Evolutionary conservation across 2,888 invertebrate genomes (phyloP).

Genomic region (Metopia argyrocephala): DNA sequence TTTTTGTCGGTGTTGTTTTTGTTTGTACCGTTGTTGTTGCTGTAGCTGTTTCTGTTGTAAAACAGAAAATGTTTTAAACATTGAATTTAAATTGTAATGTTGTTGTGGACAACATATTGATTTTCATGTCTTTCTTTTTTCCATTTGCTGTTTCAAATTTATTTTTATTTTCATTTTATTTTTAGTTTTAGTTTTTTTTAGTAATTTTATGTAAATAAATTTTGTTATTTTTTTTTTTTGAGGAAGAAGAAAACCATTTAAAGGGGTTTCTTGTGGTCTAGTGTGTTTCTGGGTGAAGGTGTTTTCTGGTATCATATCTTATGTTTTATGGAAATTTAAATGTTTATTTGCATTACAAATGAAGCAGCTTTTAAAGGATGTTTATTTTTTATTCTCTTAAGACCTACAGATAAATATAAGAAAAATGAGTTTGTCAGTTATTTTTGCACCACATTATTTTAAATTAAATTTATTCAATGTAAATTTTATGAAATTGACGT

Average conservation of each 20-base stretch:
- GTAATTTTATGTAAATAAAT: not conserved
- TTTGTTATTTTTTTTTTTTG: not conserved
- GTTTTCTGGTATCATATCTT: conserved; percentile 27
- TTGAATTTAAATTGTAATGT: conserved; percentile 37
- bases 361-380: conserved; percentile 50
- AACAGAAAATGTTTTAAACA: conserved; percentile 22
- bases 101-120: conserved; percentile 35
- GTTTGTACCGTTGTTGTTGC: not conserved
- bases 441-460: too few relatives aligned
- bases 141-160: not conserved
- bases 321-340: conserved; percentile 60
- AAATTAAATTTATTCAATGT: too few relatives aligned
- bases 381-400: conserved; percentile 40
- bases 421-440: too few relatives aligned
- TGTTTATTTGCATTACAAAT: conserved; percentile 62
- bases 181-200: not conserved
- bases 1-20: not conserved
- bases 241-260: not conserved
- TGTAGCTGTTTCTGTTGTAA: not conserved
- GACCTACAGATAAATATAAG: not conserved
- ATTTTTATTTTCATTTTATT: not conserved
- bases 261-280: conserved; percentile 9
- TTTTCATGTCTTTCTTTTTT: conserved; percentile 2
- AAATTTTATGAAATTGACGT: too few relatives aligned
- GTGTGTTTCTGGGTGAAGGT: conserved; percentile 29